phyloP scores from a whole-genome alignment of 2,888 invertebrate genomes.

The Sceliomorpha sp. region DNA sequence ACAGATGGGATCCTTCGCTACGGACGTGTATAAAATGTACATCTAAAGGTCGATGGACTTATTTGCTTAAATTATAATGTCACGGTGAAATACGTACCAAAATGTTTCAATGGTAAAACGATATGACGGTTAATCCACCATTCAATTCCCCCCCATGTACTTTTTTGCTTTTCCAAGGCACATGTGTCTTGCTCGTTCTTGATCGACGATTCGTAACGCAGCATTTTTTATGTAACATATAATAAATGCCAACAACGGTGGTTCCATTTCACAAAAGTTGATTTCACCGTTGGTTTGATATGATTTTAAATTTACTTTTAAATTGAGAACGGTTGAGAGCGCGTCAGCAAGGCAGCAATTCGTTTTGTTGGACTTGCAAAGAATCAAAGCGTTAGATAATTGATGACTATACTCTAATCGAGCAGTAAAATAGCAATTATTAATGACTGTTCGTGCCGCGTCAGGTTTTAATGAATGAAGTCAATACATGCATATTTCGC shows the following conservation, averaged over 20 bases:
- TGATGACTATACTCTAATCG: constrained; percentile 20
- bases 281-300: too few species aligned
- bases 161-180: too few species aligned
- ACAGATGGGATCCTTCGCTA: constrained; percentile 61
- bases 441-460: constrained; percentile 46
- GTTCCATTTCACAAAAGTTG: too few species aligned
- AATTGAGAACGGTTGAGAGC: not conserved
- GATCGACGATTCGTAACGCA: too few species aligned
- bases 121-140: too few species aligned
- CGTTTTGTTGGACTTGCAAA: constrained; percentile 5
- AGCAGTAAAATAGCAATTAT: constrained; percentile 36
- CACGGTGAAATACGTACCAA: too few species aligned
- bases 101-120: too few species aligned
- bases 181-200: too few species aligned
- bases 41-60: constrained; percentile 71
- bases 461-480: constrained; percentile 60
- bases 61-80: constrained; percentile 47
- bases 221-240: too few species aligned
- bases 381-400: constrained; percentile 29
- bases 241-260: too few species aligned
- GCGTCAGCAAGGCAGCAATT: not conserved
- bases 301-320: not conserved
- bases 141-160: too few species aligned
- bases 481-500: constrained; percentile 46
- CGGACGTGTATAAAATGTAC: constrained; percentile 62